These are phyloP conservation scores for Hirtodrosophila duncani DNA, from an alignment of 2,888 invertebrate species.

Conservation along the genomic window DNA sequence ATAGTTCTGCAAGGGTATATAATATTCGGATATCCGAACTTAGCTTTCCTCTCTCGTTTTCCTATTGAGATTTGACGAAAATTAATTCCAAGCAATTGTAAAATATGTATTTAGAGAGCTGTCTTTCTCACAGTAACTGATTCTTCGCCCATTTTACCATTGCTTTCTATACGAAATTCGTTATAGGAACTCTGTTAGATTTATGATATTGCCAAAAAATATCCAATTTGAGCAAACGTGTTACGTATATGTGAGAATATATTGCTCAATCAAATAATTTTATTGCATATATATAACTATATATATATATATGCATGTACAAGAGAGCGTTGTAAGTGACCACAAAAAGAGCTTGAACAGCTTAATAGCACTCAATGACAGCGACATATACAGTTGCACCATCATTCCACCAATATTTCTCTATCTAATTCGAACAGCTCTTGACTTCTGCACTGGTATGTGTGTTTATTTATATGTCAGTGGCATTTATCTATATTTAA, in stretches of 20 bases:
- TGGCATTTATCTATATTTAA: constrained; percentile 69
- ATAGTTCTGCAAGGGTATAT: no score
- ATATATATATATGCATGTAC: no score
- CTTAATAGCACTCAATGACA: constrained; percentile 42
- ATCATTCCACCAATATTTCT: neutral
- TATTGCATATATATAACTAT: no score
- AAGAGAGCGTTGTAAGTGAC: constrained; percentile 52
- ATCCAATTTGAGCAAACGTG: constrained; percentile 55
- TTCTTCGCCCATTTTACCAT: constrained; percentile 2
- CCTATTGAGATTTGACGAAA: no score
- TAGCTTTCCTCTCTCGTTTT: no score
- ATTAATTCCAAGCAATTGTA: no score
- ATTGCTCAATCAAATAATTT: no score
- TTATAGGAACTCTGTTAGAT: constrained; percentile 35
- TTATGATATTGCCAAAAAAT: constrained; percentile 41
- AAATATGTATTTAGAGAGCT: no score
- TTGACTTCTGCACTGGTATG: constrained; percentile 1
- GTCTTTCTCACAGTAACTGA: no score
- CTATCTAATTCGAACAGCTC: neutral
- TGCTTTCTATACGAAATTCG: constrained; percentile 19
- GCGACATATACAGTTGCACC: neutral
- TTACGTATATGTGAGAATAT: no score
- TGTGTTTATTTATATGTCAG: constrained; percentile 46
- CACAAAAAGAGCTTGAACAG: constrained; percentile 43
- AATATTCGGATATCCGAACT: no score